A percentile compares a stretch with the other conserved stretches of the same genome.
Conservation (phyloP, 2,888 invertebrate genomes). For the Athalia circularis region DNA sequence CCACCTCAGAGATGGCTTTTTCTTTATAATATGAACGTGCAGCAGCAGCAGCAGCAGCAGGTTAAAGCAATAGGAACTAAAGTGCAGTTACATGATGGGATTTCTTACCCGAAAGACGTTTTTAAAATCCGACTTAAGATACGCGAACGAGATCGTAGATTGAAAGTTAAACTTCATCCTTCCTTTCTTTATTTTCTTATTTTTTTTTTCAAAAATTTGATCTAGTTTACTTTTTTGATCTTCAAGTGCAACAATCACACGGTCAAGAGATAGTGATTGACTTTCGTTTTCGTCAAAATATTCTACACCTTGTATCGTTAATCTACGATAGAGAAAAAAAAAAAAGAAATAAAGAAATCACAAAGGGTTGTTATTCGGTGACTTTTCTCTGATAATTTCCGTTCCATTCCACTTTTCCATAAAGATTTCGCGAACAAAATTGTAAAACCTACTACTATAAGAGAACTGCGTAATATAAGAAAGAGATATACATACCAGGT, state of each 20-base stretch:
- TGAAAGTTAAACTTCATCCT: slow-evolving; percentile 9
- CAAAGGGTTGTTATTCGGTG: too few relatives aligned
- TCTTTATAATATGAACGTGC: background rate
- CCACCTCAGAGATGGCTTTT: background rate
- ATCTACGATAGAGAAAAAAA: too few relatives aligned
- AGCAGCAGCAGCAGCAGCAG: background rate
- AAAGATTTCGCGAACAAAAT: too few relatives aligned
- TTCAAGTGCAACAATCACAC: too few relatives aligned
- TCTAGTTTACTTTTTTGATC: background rate
- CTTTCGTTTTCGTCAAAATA: too few relatives aligned
- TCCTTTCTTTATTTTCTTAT: too few relatives aligned
- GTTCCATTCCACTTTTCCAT: too few relatives aligned
- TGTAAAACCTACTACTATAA: too few relatives aligned
- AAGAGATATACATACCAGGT: slow-evolving; percentile 11
- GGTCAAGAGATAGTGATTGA: too few relatives aligned
- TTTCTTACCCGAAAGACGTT: background rate
- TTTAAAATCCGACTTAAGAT: background rate
- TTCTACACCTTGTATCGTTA: too few relatives aligned
- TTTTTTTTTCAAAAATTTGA: background rate
- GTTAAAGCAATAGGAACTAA: background rate
- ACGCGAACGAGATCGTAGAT: slow-evolving; percentile 10
- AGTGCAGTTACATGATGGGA: background rate
- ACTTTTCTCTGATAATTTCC: too few relatives aligned
- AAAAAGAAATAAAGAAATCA: too few relatives aligned
- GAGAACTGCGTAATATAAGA: background rate